A percentile compares a stretch with the other conserved stretches of the same genome.
Evolutionary conservation across 2,888 invertebrate genomes (phyloP).

Genomic region (Anthoptus insignis): DNA sequence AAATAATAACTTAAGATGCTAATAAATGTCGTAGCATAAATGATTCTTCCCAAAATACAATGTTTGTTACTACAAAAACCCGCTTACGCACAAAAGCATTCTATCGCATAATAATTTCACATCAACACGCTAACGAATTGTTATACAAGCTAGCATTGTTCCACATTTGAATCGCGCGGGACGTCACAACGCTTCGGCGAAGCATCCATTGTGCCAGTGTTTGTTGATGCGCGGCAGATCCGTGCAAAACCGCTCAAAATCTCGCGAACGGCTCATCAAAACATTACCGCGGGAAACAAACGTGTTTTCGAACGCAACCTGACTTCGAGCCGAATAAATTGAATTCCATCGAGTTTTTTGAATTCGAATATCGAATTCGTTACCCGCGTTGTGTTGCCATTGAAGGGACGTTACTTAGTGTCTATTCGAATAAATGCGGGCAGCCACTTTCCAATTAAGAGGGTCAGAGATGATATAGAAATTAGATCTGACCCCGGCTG

Average conservation of each 20-base stretch:
- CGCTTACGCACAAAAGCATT: constrained; percentile 63
- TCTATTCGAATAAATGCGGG: constrained; percentile 67
- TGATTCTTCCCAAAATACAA: not conserved
- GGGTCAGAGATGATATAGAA: constrained; percentile 66
- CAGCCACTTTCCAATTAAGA: constrained; percentile 73
- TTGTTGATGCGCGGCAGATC: constrained; percentile 74
- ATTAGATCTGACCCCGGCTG: constrained; percentile 56
- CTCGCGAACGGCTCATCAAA: constrained; percentile 76
- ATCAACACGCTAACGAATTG: constrained; percentile 77
- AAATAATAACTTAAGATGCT: too few species aligned
- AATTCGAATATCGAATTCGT: too few species aligned
- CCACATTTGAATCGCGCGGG: constrained; percentile 73
- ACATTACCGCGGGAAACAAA: constrained; percentile 60
- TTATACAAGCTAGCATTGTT: constrained; percentile 85
- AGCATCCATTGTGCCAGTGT: constrained; percentile 81
- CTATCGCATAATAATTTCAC: constrained; percentile 72
- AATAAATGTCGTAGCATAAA: too few species aligned
- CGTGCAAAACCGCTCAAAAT: constrained; percentile 73
- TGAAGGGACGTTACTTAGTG: constrained; percentile 60
- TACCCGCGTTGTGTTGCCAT: too few species aligned
- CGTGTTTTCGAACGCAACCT: constrained; percentile 49
- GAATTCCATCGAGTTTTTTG: constrained; percentile 42
- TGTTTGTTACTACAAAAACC: constrained; percentile 39
- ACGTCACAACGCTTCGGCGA: constrained; percentile 78
- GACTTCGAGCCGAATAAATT: constrained; percentile 42